Conservation (phyloP, 2,113 vertebrate genomes). For the Synodontis membranacea region DNA sequence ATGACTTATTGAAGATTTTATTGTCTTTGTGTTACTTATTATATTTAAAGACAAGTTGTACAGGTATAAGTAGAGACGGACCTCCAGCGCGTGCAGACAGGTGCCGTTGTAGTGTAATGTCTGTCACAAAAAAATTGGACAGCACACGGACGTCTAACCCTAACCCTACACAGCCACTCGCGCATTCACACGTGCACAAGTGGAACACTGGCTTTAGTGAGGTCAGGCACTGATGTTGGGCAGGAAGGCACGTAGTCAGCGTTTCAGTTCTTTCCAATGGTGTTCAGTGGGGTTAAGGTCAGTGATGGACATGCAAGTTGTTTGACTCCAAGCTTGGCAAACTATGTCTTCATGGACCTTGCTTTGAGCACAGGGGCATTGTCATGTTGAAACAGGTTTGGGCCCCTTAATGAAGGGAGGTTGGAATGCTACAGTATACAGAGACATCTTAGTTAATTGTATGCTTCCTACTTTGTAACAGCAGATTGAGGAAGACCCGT, state of each 20-base stretch:
- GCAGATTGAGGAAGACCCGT: not conserved
- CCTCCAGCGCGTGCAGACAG: no score
- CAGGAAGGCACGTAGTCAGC: not conserved
- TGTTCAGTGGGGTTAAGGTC: not conserved
- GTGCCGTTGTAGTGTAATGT: no score
- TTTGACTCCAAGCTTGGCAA: not conserved
- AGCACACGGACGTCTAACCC: no score
- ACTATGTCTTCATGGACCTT: not conserved
- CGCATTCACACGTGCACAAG: no score
- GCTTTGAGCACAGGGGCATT: not conserved
- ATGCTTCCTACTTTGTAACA: not conserved
- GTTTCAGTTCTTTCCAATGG: not conserved
- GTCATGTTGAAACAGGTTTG: not conserved
- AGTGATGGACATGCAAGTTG: not conserved
- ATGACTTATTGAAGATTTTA: no score
- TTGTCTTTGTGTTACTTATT: no score
- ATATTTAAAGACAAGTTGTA: no score
- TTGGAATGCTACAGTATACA: not conserved
- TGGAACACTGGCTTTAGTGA: no score
- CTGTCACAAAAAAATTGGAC: no score
- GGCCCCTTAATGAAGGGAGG: not conserved
- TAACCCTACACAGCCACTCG: no score
- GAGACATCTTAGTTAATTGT: not conserved
- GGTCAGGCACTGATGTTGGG: no score
- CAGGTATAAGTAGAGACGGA: no score